Percentiles rank a stretch among this genome's conserved stretches.
These are phyloP conservation scores for Trissoscelio sp. DNA, from an alignment of 2,888 invertebrate genomes.

Conservation along the genomic window DNA sequence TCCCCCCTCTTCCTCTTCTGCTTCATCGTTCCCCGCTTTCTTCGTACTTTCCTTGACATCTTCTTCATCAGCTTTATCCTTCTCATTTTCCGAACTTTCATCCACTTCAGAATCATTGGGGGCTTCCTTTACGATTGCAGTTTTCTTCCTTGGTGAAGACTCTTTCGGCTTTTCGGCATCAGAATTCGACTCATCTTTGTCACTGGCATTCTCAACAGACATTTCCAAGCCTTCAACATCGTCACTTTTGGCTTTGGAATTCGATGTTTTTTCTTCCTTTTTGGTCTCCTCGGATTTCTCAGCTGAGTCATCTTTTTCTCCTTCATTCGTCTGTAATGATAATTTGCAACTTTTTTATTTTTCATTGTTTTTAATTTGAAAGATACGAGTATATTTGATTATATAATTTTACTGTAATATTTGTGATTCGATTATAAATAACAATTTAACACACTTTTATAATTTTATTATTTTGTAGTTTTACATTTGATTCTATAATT, in stretches of 20 bases:
- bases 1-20: slow-evolving; percentile 50
- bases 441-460: too few species aligned
- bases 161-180: slow-evolving; percentile 74
- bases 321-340: slow-evolving; percentile 23
- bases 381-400: neutral
- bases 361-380: neutral
- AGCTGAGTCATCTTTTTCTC: slow-evolving; percentile 34
- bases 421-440: too few species aligned
- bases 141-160: slow-evolving; percentile 75
- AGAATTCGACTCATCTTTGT: slow-evolving; percentile 77
- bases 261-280: slow-evolving; percentile 37
- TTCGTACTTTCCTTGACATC: slow-evolving; percentile 56
- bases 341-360: neutral
- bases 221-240: slow-evolving; percentile 75
- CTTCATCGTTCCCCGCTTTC: slow-evolving; percentile 49
- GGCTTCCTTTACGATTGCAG: slow-evolving; percentile 79
- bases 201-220: slow-evolving; percentile 81
- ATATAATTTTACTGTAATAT: too few species aligned
- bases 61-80: slow-evolving; percentile 40
- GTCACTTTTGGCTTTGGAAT: slow-evolving; percentile 17
- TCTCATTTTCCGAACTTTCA: slow-evolving; percentile 74
- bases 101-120: slow-evolving; percentile 80
- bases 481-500: too few species aligned
- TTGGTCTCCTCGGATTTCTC: slow-evolving; percentile 31
- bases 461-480: too few species aligned